Conservation (phyloP, 2,888 invertebrate species). For the Lasioglossum calceatum region DNA sequence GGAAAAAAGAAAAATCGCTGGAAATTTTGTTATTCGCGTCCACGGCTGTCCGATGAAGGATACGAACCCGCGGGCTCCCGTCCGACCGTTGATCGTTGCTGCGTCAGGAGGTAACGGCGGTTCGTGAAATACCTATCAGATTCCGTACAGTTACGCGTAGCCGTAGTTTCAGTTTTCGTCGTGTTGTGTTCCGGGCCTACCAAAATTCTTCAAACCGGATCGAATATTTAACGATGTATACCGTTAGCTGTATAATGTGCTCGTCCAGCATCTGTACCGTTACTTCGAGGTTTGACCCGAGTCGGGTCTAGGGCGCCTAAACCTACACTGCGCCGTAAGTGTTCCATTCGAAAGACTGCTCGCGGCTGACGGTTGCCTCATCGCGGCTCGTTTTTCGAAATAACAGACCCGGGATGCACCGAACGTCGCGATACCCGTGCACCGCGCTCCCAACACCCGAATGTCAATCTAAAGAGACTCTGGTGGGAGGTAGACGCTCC, state of each 20-base stretch:
- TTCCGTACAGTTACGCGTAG: background rate
- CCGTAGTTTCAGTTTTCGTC: background rate
- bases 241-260: constrained; percentile 39
- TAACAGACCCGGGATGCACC: background rate
- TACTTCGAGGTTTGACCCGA: constrained; percentile 16
- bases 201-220: constrained; percentile 14
- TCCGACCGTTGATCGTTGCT: background rate
- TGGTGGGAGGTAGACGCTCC: background rate
- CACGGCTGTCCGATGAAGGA: constrained; percentile 1
- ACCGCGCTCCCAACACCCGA: background rate
- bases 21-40: constrained; percentile 1
- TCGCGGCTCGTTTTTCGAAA: background rate
- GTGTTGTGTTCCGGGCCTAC: background rate
- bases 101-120: background rate
- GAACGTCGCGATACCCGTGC: background rate
- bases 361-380: background rate
- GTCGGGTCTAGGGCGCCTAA: background rate
- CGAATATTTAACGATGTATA: constrained; percentile 18
- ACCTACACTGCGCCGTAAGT: background rate
- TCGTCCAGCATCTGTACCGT: constrained; percentile 63
- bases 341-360: background rate
- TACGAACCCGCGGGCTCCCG: background rate
- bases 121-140: background rate
- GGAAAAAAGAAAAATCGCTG: background rate
- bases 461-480: background rate